Evolutionary conservation across 2,797 vertebrate species (phyloP).

Genomic region (Pipistrellus pipistrellus): DNA sequence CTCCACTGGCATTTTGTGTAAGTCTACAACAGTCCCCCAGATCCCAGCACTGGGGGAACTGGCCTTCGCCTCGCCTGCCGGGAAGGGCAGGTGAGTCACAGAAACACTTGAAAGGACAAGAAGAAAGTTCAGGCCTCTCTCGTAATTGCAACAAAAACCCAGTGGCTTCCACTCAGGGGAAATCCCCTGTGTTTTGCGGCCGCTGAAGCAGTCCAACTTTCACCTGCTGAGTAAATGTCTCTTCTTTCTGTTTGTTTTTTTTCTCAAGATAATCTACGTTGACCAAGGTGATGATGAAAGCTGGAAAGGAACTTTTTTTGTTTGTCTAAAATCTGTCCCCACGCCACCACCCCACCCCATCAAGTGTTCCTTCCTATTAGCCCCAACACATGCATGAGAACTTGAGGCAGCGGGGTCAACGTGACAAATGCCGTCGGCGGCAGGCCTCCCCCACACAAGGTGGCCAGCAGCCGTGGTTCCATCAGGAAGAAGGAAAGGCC

Average conservation of each 20-base stretch:
- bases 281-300: not conserved
- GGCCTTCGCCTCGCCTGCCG: not conserved
- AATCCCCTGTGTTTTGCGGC: conserved; percentile 58
- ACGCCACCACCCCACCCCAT: not conserved
- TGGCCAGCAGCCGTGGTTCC: conserved; percentile 14
- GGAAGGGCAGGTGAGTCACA: not conserved
- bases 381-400: not conserved
- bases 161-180: not conserved
- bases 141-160: conserved; percentile 48
- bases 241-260: not conserved
- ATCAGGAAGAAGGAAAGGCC: not conserved
- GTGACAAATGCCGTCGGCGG: not conserved
- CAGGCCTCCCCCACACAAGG: not conserved
- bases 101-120: conserved; percentile 55
- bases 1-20: not conserved
- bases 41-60: not conserved
- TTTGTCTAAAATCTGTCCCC: conserved; percentile 24
- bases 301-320: not conserved
- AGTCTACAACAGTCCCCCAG: not conserved
- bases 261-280: not conserved
- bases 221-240: not conserved
- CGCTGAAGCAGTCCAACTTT: not conserved
- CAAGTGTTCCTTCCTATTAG: not conserved
- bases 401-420: not conserved
- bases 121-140: not conserved